phyloP scores from a whole-genome alignment of 2,113 vertebrate genomes.

The Tachycineta bicolor region DNA sequence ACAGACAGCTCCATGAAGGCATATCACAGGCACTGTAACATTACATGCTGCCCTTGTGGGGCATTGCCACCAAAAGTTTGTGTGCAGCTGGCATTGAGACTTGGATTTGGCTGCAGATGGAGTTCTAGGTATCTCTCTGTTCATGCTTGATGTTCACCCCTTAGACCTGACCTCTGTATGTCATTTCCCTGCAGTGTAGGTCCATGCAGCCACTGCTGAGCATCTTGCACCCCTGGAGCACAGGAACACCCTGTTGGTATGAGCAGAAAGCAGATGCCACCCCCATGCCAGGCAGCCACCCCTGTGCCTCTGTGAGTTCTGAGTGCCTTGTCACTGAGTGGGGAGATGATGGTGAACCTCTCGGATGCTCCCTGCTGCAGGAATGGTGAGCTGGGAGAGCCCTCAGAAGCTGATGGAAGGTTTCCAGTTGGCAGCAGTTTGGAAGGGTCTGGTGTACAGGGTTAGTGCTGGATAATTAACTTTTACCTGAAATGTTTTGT shows the following conservation, averaged over 20 bases:
- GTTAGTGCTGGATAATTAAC: conserved; percentile 59
- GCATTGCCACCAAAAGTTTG: neutral
- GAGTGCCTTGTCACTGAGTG: neutral
- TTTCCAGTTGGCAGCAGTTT: neutral
- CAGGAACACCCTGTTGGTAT: neutral
- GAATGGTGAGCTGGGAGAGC: neutral
- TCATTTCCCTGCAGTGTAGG: neutral
- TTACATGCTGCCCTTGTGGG: rapidly evolving
- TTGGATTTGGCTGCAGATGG: neutral
- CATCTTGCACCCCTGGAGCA: neutral
- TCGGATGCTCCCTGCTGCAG: rapidly evolving
- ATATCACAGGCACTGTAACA: neutral
- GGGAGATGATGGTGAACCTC: neutral
- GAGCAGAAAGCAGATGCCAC: neutral
- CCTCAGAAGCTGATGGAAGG: neutral
- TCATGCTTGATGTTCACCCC: neutral
- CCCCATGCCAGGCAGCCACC: neutral
- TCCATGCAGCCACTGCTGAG: neutral
- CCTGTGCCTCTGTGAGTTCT: rapidly evolving
- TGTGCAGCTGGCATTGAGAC: neutral
- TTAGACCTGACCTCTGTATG: neutral
- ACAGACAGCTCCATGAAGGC: neutral
- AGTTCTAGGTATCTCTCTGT: neutral
- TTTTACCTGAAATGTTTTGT: conserved; percentile 49
- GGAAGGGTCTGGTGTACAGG: conserved; percentile 28